phyloP scores from a whole-genome alignment of 2,797 vertebrate species.

The Myotis daubentonii region DNA sequence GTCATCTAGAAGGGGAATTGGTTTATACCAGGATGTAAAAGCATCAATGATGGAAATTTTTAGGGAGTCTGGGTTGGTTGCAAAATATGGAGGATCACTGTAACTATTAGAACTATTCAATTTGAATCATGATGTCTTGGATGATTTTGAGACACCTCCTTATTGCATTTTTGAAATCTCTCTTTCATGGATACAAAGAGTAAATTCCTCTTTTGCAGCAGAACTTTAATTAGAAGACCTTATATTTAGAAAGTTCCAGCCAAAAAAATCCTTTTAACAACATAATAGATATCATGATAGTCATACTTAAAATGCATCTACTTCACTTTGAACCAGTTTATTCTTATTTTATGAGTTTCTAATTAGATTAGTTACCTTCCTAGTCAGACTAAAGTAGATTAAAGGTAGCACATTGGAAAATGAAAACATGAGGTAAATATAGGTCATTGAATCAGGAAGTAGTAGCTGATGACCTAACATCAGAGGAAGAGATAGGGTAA shows the following conservation, averaged over 20 bases:
- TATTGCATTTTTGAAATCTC: not conserved
- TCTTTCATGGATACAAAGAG: not conserved
- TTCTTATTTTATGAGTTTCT: not conserved
- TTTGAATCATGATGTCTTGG: not conserved
- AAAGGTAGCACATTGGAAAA: not conserved
- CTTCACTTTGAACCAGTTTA: not conserved
- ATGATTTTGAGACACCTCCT: not conserved
- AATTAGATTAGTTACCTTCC: conserved; percentile 3
- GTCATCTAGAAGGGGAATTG: not conserved
- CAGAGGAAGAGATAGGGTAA: not conserved
- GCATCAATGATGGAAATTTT: not conserved
- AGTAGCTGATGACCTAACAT: not conserved
- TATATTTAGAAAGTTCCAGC: not conserved
- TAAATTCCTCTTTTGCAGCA: not conserved
- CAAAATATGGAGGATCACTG: not conserved
- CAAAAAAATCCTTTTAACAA: not conserved
- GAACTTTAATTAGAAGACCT: conserved; percentile 13
- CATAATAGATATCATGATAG: not conserved
- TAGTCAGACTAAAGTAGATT: not conserved
- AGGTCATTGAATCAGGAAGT: not conserved
- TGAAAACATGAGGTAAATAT: not conserved
- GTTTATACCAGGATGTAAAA: not conserved
- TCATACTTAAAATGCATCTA: not conserved
- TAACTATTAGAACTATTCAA: not conserved
- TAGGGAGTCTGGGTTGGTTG: not conserved